Conservation (phyloP, 2,113 vertebrate genomes). For the Scortum barcoo region DNA sequence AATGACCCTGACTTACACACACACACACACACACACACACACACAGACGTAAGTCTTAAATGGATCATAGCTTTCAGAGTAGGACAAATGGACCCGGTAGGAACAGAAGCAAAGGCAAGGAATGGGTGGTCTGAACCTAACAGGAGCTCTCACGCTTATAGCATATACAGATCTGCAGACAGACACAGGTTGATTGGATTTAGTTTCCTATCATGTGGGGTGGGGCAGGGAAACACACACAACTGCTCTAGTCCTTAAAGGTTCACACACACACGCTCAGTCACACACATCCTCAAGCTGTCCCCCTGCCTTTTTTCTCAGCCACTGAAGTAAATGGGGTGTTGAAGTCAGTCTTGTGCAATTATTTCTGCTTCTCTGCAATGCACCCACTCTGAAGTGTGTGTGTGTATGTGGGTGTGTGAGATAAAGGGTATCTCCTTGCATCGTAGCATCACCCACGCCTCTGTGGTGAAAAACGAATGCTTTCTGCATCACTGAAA, state of each 20-base stretch:
- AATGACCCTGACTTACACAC: conserved; percentile 21
- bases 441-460: conserved; percentile 37
- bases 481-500: conserved; percentile 25
- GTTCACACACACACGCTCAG: conserved; percentile 9
- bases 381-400: conserved; percentile 38
- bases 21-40: conserved; percentile 30
- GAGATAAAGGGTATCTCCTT: conserved; percentile 30
- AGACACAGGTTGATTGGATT: conserved; percentile 53
- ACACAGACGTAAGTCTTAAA: conserved; percentile 14
- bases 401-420: conserved; percentile 17
- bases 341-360: conserved; percentile 61
- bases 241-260: conserved; percentile 5
- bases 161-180: conserved; percentile 10
- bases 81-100: conserved; percentile 58
- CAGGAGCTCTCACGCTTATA: conserved; percentile 42
- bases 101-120: conserved; percentile 45
- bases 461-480: conserved; percentile 35
- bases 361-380: conserved; percentile 66
- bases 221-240: conserved; percentile 24
- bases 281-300: conserved; percentile 7
- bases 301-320: conserved; percentile 32
- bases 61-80: conserved; percentile 39
- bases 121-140: conserved; percentile 50
- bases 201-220: conserved; percentile 40
- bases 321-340: conserved; percentile 48